A percentile compares a stretch with the other conserved stretches of the same genome.
phyloP scores from a whole-genome alignment of 35 echinoderm and acorn worm genomes.

The Apostichopus californicus region DNA sequence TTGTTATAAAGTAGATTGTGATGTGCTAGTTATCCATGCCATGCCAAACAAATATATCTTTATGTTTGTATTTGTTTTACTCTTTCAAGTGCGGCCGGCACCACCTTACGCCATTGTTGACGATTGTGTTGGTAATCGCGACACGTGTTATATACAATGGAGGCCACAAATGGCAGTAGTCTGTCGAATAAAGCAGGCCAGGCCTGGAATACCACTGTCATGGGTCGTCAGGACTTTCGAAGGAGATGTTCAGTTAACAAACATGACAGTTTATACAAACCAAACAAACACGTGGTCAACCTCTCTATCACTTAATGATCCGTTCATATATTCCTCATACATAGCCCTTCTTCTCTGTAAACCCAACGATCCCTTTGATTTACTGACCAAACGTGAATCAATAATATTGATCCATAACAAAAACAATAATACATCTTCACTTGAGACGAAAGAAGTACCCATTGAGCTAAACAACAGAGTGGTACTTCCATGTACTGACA shows the following conservation, averaged over 20 bases:
- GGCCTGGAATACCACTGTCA: neutral
- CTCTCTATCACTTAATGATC: neutral
- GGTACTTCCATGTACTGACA: neutral
- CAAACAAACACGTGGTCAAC: neutral
- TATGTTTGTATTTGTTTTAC: neutral
- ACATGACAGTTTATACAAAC: neutral
- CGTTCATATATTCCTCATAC: neutral
- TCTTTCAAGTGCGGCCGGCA: neutral
- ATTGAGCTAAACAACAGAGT: neutral
- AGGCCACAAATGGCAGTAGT: neutral
- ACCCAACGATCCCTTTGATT: neutral
- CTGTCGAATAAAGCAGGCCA: neutral
- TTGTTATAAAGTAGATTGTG: too few relatives aligned
- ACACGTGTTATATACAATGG: neutral
- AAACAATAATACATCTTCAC: neutral
- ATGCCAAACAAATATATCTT: too few relatives aligned
- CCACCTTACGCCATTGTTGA: neutral
- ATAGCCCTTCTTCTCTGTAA: constrained; percentile 3
- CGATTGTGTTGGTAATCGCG: neutral
- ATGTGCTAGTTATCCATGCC: too few relatives aligned
- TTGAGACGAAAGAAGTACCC: neutral
- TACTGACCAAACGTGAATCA: neutral
- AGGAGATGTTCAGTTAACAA: neutral
- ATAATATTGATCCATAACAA: neutral
- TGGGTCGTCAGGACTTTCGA: neutral